Evolutionary conservation across 2,797 vertebrate genomes (phyloP).

Genomic region (Alectoris magna): DNA sequence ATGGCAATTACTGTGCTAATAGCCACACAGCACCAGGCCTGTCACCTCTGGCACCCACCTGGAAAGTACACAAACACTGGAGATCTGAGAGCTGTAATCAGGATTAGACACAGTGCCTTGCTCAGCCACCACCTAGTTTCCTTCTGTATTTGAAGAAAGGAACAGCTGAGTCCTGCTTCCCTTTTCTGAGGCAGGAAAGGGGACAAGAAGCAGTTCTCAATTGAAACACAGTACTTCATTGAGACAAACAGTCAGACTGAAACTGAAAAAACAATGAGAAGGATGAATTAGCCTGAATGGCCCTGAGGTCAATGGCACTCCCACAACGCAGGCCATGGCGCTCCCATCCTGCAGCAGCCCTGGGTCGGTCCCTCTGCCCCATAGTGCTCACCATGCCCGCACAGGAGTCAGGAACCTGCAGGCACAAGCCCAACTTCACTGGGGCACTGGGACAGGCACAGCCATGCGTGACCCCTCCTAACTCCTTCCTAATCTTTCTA

Average conservation of each 20-base stretch:
- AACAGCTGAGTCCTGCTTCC: slow-evolving; percentile 35
- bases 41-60: neutral
- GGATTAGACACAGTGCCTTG: neutral
- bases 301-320: neutral
- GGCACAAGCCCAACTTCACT: too few species aligned
- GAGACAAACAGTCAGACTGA: slow-evolving; percentile 1
- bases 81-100: neutral
- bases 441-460: neutral
- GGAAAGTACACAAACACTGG: rapidly evolving
- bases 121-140: neutral
- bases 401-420: neutral
- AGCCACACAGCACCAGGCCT: rapidly evolving
- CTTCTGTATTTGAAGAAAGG: slow-evolving; percentile 10
- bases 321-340: neutral
- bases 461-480: rapidly evolving
- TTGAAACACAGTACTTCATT: slow-evolving; percentile 22
- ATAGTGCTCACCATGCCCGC: neutral
- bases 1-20: neutral
- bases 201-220: slow-evolving; percentile 31
- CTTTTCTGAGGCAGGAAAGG: slow-evolving; percentile 41
- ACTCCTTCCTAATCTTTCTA: neutral
- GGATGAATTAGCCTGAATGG: neutral
- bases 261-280: neutral
- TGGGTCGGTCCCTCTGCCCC: rapidly evolving
- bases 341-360: rapidly evolving